Evolutionary conservation across 2,113 vertebrate species (phyloP).

Genomic region (Calidris pygmaea): DNA sequence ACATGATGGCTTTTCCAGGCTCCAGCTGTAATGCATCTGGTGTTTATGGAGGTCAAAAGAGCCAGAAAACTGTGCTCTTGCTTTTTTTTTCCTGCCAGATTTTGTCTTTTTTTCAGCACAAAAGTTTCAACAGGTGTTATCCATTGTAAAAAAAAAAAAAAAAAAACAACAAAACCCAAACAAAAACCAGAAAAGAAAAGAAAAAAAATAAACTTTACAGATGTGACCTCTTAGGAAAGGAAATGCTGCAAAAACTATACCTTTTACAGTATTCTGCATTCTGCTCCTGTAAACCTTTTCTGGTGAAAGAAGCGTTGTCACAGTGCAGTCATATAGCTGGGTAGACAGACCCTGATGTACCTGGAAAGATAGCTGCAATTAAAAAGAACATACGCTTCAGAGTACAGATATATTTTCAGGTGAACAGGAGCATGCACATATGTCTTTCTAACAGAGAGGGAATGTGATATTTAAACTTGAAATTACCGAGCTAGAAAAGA

Average conservation of each 20-base stretch:
- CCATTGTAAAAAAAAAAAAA: neutral
- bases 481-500: neutral
- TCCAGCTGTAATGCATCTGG: constrained; percentile 2
- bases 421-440: neutral
- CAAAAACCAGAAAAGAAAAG: neutral
- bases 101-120: neutral
- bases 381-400: neutral
- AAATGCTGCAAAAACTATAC: neutral
- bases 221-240: neutral
- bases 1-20: constrained; percentile 23
- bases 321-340: neutral
- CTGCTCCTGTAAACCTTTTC: neutral
- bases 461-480: neutral
- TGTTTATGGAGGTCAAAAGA: constrained; percentile 31
- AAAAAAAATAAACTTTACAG: neutral
- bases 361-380: neutral
- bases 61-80: neutral
- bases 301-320: neutral
- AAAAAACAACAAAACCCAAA: neutral
- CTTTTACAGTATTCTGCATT: neutral
- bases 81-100: neutral
- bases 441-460: neutral
- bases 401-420: neutral
- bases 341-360: neutral
- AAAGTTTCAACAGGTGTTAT: neutral